These are phyloP conservation scores for Hipposideros larvatus DNA, from an alignment of 2,797 vertebrate species.

Conservation along the genomic window DNA sequence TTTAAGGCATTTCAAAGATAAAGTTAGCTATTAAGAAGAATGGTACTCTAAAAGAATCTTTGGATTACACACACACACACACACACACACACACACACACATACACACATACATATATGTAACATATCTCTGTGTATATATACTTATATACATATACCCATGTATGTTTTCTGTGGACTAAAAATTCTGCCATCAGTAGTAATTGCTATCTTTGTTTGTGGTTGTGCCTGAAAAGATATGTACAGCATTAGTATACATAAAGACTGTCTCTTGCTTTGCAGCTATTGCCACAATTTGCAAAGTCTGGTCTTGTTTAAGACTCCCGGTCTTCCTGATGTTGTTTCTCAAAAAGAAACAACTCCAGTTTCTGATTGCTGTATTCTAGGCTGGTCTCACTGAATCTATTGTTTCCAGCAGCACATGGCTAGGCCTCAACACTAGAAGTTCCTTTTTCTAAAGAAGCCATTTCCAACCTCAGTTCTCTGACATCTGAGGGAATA, in stretches of 20 bases:
- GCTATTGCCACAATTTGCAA: neutral
- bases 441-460: neutral
- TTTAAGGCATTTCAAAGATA: conserved; percentile 1
- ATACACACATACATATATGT: neutral
- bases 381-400: neutral
- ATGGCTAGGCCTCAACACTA: neutral
- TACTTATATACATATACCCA: neutral
- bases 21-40: neutral
- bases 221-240: neutral
- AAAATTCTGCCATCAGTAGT: neutral
- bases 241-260: neutral
- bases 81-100: neutral
- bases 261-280: neutral
- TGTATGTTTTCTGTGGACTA: neutral
- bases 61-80: neutral
- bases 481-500: neutral
- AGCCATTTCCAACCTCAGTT: neutral
- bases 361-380: neutral
- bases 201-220: neutral
- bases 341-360: neutral
- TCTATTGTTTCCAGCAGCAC: neutral
- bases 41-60: neutral
- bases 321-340: neutral
- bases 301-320: neutral
- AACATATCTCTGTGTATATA: neutral